Base-by-base conservation (phyloP, 1,140 invertebrate species). In the Microplitis demolitor region DNA sequence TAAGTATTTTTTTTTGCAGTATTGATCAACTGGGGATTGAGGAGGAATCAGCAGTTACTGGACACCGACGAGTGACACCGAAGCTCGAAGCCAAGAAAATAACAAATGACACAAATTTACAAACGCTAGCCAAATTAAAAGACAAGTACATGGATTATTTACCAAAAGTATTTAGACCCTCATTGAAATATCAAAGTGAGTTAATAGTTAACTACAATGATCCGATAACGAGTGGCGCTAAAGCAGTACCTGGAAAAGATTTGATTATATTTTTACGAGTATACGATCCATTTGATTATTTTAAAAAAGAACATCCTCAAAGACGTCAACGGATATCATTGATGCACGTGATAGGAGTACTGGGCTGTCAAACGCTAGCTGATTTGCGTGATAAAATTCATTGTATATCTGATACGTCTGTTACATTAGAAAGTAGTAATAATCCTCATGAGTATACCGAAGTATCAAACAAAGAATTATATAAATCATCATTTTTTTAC, bases 401-500 rank as follows among this genome's bases (percentile, higher is more conserved):
- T 1, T 96, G 94, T 80, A 76, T 90, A 13, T 91, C 91, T 71
- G 92, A 95, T 83, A 81, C 89, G 16, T 86, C 88, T 51, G 83
- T 90, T 66, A 85, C 90, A 39, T 85, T 88, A 31, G 93, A 94
- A 74, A 85, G 91, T 3, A 93, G 92, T 77, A 77, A 90, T 4
- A 80, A 89, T 66, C 90, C 91, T 0, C 80, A 89, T 6, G 73
- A 83, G 0, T 74, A 82, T 4, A 69, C 82, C 4, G 73, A 73
- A 33, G 75, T 84, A 2, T 80, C 82, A 9, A 88, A 90, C 24
- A 90, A 90, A 83, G 90, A 91, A 58, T 33, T 80, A 73, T 93
- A 91, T 77, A 91, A 90, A 74, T 93, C 93, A 0, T 91, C 91
- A 0, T 93, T 94, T 80, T 92, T 95, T 78, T 95, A 92, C 78